phyloP scores from a whole-genome alignment of 37 sponge, comb jelly and placozoan species.

The Theonella swinhoei region DNA sequence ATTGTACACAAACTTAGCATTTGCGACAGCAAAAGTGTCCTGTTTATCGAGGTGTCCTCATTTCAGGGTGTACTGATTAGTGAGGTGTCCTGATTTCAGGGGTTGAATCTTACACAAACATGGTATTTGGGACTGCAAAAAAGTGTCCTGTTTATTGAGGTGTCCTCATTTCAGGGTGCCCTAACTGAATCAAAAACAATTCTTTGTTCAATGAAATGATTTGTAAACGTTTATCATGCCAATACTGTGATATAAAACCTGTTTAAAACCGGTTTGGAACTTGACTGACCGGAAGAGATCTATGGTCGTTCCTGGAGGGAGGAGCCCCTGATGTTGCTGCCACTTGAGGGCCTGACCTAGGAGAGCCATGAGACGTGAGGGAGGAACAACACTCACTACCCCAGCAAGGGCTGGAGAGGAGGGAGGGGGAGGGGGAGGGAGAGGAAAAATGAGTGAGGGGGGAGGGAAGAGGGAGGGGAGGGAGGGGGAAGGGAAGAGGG shows the following conservation, averaged over 20 bases:
- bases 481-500: not conserved
- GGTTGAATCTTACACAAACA: too few species aligned
- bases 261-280: too few species aligned
- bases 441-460: not conserved
- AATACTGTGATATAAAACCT: too few species aligned
- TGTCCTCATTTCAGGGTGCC: not conserved
- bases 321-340: slow-evolving; percentile 98
- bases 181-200: too few species aligned
- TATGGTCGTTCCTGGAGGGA: slow-evolving; percentile 69
- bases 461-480: not conserved
- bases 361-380: slow-evolving; percentile 92
- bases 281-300: slow-evolving; percentile 71
- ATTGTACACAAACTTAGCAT: too few species aligned
- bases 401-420: slow-evolving; percentile 78
- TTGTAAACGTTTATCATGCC: too few species aligned
- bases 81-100: too few species aligned
- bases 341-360: slow-evolving; percentile 96
- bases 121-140: too few species aligned
- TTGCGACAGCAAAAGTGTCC: too few species aligned
- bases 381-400: slow-evolving; percentile 97
- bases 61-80: too few species aligned
- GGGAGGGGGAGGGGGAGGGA: not conserved
- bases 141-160: not conserved
- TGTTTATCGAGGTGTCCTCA: too few species aligned
- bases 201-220: too few species aligned